Conservation (phyloP, 2,888 invertebrate genomes). For the Parelbella ahira region DNA sequence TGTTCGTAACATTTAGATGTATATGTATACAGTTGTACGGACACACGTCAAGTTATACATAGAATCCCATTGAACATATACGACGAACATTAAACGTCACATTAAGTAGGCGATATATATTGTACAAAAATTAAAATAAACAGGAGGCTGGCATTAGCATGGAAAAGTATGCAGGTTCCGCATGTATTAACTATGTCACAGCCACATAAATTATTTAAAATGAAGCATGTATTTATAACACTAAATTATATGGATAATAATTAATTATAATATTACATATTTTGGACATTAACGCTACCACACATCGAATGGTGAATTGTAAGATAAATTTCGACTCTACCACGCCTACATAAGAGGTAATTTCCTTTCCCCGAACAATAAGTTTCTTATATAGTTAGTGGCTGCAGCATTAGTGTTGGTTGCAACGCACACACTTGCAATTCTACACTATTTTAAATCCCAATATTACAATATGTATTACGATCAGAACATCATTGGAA, state of each 20-base stretch:
- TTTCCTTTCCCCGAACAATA: too few relatives aligned
- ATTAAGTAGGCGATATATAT: conserved; percentile 15
- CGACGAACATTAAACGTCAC: not conserved
- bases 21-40: not conserved
- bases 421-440: too few relatives aligned
- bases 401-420: too few relatives aligned
- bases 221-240: conserved; percentile 36
- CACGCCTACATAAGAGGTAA: too few relatives aligned
- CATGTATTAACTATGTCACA: conserved; percentile 68
- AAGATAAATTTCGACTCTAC: too few relatives aligned
- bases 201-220: conserved; percentile 58
- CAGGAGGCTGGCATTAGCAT: conserved; percentile 37
- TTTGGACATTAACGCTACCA: not conserved
- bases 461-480: too few relatives aligned
- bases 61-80: conserved; percentile 3
- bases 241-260: conserved; percentile 31
- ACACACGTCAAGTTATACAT: conserved; percentile 1
- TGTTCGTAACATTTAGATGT: too few relatives aligned
- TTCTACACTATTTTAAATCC: too few relatives aligned
- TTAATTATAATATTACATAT: not conserved
- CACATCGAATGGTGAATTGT: too few relatives aligned
- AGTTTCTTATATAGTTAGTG: too few relatives aligned
- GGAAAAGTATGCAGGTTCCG: conserved; percentile 28
- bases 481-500: too few relatives aligned
- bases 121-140: conserved; percentile 3